phyloP scores from a whole-genome alignment of 2,113 vertebrate genomes.

The Ptilorrhoa leucosticta region DNA sequence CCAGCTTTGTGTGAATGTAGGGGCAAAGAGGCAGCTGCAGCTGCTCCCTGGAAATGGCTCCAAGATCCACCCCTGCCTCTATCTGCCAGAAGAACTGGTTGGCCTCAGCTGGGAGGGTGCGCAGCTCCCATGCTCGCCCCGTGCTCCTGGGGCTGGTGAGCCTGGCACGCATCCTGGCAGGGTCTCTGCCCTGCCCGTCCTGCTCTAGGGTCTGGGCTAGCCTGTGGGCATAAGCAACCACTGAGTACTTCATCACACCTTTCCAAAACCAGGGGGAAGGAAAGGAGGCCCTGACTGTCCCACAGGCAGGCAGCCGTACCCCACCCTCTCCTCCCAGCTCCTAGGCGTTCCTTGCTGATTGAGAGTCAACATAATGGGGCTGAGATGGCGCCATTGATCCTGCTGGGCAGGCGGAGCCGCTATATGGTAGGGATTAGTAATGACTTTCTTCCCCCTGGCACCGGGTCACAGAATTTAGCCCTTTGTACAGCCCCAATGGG shows the following conservation, averaged over 20 bases:
- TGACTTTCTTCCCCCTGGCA: slow-evolving; percentile 14
- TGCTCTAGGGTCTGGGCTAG: neutral
- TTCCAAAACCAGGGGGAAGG: neutral
- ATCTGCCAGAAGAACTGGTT: slow-evolving; percentile 18
- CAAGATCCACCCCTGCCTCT: neutral
- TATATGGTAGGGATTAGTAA: neutral
- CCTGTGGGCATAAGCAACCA: rapidly evolving
- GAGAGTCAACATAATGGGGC: slow-evolving; percentile 42
- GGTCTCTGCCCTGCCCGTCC: neutral
- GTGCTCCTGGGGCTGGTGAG: rapidly evolving
- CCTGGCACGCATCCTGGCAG: rapidly evolving
- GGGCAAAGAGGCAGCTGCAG: neutral
- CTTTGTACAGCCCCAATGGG: neutral
- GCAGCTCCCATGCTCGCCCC: rapidly evolving
- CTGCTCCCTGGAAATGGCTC: neutral
- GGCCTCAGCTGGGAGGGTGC: neutral
- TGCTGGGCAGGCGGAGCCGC: slow-evolving; percentile 26
- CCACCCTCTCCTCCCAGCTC: slow-evolving; percentile 1
- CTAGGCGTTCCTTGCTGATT: slow-evolving; percentile 13
- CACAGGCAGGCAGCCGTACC: neutral
- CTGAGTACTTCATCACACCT: neutral
- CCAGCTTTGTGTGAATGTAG: rapidly evolving
- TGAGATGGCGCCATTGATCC: slow-evolving; percentile 38
- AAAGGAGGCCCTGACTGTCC: neutral
- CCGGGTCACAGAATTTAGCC: neutral